Percentiles rank a stretch among this genome's conserved stretches.
Conservation (phyloP, 2,113 vertebrate species). For the Procavia capensis region DNA sequence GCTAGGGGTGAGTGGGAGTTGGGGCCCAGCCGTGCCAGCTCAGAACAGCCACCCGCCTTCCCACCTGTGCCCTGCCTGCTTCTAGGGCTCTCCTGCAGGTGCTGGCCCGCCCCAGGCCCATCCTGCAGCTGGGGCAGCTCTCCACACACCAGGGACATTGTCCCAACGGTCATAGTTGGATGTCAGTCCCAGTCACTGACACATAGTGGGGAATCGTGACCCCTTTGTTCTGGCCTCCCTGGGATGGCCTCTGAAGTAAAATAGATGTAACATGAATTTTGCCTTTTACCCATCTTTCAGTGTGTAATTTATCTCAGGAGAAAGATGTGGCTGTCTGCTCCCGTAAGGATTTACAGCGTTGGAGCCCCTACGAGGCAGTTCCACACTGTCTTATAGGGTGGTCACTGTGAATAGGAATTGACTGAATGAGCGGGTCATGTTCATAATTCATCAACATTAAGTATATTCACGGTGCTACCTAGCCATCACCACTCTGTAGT, state of each 20-base stretch:
- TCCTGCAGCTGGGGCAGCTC: not conserved
- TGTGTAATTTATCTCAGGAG: not conserved
- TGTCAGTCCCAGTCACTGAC: not conserved
- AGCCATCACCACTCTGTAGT: not conserved
- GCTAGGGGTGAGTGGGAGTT: fast-evolving
- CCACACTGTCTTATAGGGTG: too few species aligned
- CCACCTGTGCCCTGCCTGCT: not conserved
- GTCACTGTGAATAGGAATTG: too few species aligned
- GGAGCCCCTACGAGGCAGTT: too few species aligned
- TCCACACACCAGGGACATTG: too few species aligned
- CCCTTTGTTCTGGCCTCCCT: fast-evolving
- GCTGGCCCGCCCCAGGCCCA: not conserved
- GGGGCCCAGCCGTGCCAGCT: not conserved
- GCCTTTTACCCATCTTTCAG: not conserved
- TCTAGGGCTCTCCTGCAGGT: too few species aligned
- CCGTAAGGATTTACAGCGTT: too few species aligned
- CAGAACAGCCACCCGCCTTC: fast-evolving
- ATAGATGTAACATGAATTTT: not conserved
- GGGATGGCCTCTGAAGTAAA: not conserved
- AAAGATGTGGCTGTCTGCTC: too few species aligned
- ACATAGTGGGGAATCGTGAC: fast-evolving
- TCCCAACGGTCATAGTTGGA: fast-evolving
- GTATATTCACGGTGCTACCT: not conserved
- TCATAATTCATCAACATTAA: not conserved
- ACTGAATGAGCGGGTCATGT: too few species aligned